Evolutionary conservation across 1,140 invertebrate genomes (phyloP).

Genomic region (Lordiphosa stackelbergi): DNA sequence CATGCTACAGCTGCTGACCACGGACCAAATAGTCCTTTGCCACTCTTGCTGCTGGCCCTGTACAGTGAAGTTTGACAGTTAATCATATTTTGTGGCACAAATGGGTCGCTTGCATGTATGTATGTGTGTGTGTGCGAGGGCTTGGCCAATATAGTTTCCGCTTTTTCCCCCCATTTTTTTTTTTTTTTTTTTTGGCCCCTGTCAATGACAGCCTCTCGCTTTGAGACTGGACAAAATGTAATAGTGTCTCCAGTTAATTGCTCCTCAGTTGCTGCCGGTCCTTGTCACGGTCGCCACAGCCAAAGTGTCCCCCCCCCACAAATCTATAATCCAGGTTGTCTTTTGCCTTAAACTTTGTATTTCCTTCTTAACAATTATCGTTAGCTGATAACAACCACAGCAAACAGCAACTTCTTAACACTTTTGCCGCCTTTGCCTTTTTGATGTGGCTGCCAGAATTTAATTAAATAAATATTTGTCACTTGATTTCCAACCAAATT

Average conservation of each 20-base stretch:
- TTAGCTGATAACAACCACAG: slow-evolving; percentile 18
- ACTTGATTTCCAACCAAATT: slow-evolving; percentile 33
- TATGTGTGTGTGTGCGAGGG: too few relatives aligned
- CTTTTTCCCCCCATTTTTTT: too few relatives aligned
- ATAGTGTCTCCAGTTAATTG: too few relatives aligned
- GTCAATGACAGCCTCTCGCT: too few relatives aligned
- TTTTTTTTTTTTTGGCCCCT: too few relatives aligned
- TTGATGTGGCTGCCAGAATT: slow-evolving; percentile 29
- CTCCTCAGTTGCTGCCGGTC: too few relatives aligned
- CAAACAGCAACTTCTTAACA: slow-evolving; percentile 35
- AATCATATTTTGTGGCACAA: slow-evolving; percentile 31
- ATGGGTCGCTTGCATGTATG: too few relatives aligned
- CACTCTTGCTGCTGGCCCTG: not conserved
- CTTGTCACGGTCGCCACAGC: too few relatives aligned
- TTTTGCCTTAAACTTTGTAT: not conserved
- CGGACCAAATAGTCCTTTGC: not conserved
- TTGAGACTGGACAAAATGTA: too few relatives aligned
- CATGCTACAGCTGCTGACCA: not conserved
- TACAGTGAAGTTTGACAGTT: slow-evolving; percentile 22
- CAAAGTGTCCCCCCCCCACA: too few relatives aligned
- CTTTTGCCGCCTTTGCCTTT: slow-evolving; percentile 26
- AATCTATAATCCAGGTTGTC: not conserved
- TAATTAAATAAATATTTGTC: slow-evolving; percentile 47
- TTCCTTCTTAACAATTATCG: slow-evolving; percentile 26
- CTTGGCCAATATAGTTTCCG: too few relatives aligned